Conservation (phyloP, 2,888 invertebrate species). For the Galerucella pusilla region DNA sequence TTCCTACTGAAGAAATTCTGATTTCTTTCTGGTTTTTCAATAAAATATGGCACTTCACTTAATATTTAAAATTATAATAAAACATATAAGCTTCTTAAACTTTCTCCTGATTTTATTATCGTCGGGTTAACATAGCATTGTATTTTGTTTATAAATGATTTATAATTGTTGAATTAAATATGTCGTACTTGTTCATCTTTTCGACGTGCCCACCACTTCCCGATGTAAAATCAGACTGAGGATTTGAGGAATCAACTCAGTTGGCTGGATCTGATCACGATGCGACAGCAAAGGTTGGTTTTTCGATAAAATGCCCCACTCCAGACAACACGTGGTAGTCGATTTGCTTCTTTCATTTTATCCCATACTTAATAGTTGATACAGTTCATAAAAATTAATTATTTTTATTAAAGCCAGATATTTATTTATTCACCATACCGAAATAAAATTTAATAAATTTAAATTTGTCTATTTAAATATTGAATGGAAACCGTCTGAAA, state of each 20-base stretch:
- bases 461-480: too few species aligned
- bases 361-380: background rate
- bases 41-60: slow-evolving; percentile 8
- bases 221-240: slow-evolving; percentile 28
- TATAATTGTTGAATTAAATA: background rate
- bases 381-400: too few species aligned
- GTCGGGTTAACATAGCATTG: background rate
- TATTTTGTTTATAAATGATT: slow-evolving; percentile 13
- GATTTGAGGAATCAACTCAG: slow-evolving; percentile 17
- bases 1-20: background rate
- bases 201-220: slow-evolving; percentile 20
- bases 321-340: slow-evolving; percentile 27
- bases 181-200: slow-evolving; percentile 26
- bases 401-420: background rate
- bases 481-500: too few species aligned
- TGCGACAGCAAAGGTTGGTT: slow-evolving; percentile 9
- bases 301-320: slow-evolving; percentile 27
- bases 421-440: too few species aligned
- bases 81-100: background rate
- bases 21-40: background rate
- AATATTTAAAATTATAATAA: background rate
- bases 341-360: slow-evolving; percentile 17
- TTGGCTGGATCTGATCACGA: slow-evolving; percentile 2
- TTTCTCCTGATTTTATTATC: background rate
- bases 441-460: too few species aligned